Conservation (phyloP, 2,113 vertebrate genomes). For the Xerus inauris region DNA sequence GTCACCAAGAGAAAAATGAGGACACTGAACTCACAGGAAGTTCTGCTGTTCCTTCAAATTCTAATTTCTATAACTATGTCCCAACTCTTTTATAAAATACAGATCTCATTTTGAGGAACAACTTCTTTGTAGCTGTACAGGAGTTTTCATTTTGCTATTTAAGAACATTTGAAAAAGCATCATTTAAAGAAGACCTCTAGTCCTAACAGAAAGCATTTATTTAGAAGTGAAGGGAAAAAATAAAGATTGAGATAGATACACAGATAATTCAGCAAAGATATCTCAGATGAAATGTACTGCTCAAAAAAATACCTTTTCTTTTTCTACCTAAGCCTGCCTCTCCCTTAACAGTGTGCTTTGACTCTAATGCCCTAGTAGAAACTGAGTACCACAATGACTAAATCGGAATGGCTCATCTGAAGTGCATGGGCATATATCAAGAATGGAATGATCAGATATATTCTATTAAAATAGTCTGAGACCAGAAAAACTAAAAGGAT, state of each 20-base stretch:
- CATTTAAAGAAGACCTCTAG: background rate
- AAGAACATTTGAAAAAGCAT: background rate
- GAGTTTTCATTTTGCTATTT: background rate
- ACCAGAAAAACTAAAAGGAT: background rate
- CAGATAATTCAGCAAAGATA: constrained; percentile 30
- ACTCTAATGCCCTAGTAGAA: background rate
- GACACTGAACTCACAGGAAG: background rate
- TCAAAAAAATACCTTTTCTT: background rate
- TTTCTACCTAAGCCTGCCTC: background rate
- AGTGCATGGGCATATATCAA: background rate
- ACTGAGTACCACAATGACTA: background rate
- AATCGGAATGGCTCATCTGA: background rate
- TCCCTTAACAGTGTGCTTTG: background rate
- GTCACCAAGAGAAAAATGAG: background rate
- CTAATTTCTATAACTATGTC: background rate
- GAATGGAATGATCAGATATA: background rate
- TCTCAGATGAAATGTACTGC: background rate
- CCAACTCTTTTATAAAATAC: background rate
- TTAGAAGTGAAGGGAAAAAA: background rate
- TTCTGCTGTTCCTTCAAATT: background rate
- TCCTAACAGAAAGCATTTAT: background rate
- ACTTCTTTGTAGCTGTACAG: background rate
- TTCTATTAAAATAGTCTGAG: constrained; percentile 8
- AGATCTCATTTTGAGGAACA: background rate
- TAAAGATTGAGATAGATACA: constrained; percentile 26